Conservation (phyloP, 2,888 invertebrate genomes). For the Serripes groenlandicus region DNA sequence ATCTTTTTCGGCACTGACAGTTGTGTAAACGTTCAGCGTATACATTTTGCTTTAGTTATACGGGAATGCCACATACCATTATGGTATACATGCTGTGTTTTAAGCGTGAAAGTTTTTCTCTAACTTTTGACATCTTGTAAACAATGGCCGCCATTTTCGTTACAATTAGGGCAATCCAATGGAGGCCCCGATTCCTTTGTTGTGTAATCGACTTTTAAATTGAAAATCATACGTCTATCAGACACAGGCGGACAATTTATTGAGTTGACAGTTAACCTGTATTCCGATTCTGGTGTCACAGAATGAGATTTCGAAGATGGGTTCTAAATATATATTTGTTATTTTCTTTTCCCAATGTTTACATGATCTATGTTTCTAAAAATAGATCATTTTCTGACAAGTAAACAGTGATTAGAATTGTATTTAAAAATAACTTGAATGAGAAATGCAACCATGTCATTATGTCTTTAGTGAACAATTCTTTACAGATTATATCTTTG, state of each 20-base stretch:
- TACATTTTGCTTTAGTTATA: not conserved
- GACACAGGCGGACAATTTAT: no score
- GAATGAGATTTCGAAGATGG: no score
- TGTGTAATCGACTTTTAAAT: conserved; percentile 38
- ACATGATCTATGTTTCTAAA: conserved; percentile 54
- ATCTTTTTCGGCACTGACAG: conserved; percentile 8
- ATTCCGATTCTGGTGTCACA: no score
- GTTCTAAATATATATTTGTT: no score
- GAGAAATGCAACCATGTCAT: no score
- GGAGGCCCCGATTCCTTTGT: conserved; percentile 47
- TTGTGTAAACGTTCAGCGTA: not conserved
- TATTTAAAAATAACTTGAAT: not conserved
- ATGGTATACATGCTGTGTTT: not conserved
- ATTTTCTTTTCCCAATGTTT: conserved; percentile 42
- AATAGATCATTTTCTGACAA: conserved; percentile 46
- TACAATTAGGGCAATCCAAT: conserved; percentile 43
- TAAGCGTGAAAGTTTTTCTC: not conserved
- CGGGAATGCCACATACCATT: not conserved
- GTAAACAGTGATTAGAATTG: conserved; percentile 7
- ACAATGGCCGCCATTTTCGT: conserved; percentile 84
- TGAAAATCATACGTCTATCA: no score
- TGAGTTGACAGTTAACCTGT: no score
- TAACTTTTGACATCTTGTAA: conserved; percentile 82
- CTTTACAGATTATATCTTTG: not conserved
- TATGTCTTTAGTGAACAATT: not conserved